phyloP scores from a whole-genome alignment of 2,888 invertebrate genomes.

The Xylota segnis region DNA sequence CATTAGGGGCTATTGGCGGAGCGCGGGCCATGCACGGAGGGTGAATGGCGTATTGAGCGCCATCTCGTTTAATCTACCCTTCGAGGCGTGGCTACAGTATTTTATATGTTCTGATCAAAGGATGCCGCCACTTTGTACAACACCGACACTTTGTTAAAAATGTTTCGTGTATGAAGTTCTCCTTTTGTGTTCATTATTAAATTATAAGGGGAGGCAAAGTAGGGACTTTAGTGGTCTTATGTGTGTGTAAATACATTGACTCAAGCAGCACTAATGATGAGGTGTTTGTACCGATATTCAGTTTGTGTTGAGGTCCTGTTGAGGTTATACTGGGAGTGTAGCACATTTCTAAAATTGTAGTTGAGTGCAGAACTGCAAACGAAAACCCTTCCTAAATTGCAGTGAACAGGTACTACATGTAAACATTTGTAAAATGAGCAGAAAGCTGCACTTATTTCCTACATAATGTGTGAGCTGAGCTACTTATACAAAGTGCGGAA shows the following conservation, averaged over 20 bases:
- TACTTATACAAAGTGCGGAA: too few relatives aligned
- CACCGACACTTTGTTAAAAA: slow-evolving; percentile 79
- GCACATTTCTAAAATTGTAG: slow-evolving; percentile 32
- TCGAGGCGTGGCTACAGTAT: slow-evolving; percentile 82
- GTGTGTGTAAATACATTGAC: slow-evolving; percentile 31
- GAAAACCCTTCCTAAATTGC: too few relatives aligned
- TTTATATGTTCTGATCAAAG: slow-evolving; percentile 85
- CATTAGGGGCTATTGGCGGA: slow-evolving; percentile 79
- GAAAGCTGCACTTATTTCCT: too few relatives aligned
- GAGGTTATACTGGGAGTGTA: slow-evolving; percentile 2
- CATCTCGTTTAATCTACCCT: slow-evolving; percentile 85
- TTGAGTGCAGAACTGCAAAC: background rate
- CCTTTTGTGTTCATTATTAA: slow-evolving; percentile 61
- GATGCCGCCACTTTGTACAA: slow-evolving; percentile 83
- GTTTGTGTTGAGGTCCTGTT: slow-evolving; percentile 26
- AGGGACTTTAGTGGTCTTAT: slow-evolving; percentile 52
- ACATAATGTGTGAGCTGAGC: too few relatives aligned
- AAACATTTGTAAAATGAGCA: too few relatives aligned
- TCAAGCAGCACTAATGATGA: slow-evolving; percentile 42
- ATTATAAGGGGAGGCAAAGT: slow-evolving; percentile 67
- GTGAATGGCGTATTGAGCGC: slow-evolving; percentile 81
- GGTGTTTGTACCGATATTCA: slow-evolving; percentile 41
- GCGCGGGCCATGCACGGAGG: slow-evolving; percentile 78
- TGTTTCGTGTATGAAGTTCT: slow-evolving; percentile 58
- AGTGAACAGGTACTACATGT: too few relatives aligned